phyloP scores from a whole-genome alignment of 2,113 vertebrate genomes.

The Callorhinus ursinus region DNA sequence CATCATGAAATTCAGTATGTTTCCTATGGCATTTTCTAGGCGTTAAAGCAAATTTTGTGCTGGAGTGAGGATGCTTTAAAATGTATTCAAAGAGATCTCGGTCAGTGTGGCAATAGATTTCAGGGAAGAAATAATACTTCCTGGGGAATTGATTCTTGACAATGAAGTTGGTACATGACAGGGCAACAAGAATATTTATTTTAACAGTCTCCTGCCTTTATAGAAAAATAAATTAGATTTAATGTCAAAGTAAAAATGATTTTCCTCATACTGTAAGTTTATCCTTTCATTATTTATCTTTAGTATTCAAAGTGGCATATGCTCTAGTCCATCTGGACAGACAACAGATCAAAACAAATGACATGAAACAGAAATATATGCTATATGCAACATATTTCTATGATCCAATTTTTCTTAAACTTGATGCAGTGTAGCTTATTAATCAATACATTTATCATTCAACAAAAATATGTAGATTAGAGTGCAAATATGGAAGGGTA shows the following conservation, averaged over 20 bases:
- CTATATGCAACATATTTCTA: neutral
- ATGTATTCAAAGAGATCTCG: neutral
- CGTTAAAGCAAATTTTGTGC: neutral
- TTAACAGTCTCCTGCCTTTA: conserved; percentile 44
- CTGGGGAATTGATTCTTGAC: neutral
- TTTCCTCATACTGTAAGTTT: conserved; percentile 11
- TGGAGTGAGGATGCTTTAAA: neutral
- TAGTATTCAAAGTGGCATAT: conserved; percentile 36
- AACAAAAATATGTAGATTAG: neutral
- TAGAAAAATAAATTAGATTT: conserved; percentile 47
- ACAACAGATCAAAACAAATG: conserved; percentile 64
- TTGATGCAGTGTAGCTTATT: neutral
- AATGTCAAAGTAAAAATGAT: conserved; percentile 53
- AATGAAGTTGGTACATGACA: conserved; percentile 13
- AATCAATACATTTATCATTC: conserved; percentile 37
- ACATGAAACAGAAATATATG: conserved; percentile 51
- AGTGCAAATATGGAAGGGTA: neutral
- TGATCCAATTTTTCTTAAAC: conserved; percentile 29
- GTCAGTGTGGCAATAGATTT: neutral
- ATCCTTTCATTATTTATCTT: conserved; percentile 48
- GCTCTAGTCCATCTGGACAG: conserved; percentile 59
- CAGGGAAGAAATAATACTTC: neutral
- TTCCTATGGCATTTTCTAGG: conserved; percentile 26
- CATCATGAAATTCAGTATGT: neutral
- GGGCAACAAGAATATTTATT: conserved; percentile 41